Evolutionary conservation across 2,888 invertebrate genomes (phyloP).

Genomic region (Hesperia comma): DNA sequence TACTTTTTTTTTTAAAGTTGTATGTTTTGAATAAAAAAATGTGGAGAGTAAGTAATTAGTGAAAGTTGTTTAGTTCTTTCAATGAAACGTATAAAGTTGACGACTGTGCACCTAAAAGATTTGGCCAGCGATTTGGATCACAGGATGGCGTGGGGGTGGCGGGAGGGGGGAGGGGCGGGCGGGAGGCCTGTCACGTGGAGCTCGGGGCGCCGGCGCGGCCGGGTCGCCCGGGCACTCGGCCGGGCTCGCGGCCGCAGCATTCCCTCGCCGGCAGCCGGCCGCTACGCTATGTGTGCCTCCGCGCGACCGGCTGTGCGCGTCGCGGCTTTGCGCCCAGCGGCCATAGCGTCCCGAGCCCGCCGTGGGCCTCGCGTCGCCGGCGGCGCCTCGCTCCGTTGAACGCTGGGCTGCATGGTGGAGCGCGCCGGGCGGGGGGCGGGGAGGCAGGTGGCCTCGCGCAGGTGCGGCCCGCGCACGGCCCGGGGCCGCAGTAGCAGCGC

Average conservation of each 20-base stretch:
- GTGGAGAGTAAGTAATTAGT: not conserved
- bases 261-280: conserved; percentile 72
- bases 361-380: conserved; percentile 70
- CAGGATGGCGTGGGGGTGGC: conserved; percentile 47
- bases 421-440: conserved; percentile 68
- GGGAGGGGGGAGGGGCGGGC: conserved; percentile 50
- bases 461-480: conserved; percentile 75
- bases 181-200: conserved; percentile 58
- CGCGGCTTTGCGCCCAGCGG: conserved; percentile 67
- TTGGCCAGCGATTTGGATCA: conserved; percentile 56
- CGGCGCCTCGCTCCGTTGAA: conserved; percentile 71
- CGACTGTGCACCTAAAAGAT: conserved; percentile 76
- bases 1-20: too few species aligned
- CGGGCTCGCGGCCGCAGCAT: conserved; percentile 72
- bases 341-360: conserved; percentile 68
- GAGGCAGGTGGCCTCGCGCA: conserved; percentile 75
- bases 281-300: conserved; percentile 69
- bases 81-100: conserved; percentile 55
- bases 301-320: conserved; percentile 59
- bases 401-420: conserved; percentile 70
- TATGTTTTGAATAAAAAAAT: too few species aligned
- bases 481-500: conserved; percentile 70
- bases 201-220: conserved; percentile 74
- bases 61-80: not conserved
- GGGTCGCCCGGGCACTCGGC: conserved; percentile 73